Base-by-base conservation (phyloP, 2,113 vertebrate species). In the Ammodytes dubius region DNA sequence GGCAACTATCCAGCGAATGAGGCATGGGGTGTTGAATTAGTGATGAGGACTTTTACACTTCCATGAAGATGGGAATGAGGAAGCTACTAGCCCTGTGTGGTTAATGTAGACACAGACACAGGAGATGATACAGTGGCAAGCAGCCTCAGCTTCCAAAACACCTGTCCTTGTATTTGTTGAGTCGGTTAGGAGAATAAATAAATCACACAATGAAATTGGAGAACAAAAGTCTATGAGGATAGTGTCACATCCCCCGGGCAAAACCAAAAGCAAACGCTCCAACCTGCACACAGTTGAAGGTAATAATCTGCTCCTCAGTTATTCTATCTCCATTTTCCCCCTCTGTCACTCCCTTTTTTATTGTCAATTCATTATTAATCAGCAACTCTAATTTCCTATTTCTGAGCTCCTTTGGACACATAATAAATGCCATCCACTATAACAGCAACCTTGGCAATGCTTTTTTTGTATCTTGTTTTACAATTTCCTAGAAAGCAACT, bases 21-120 rank as follows among this genome's bases (percentile, higher is more conserved):
- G 75, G 54, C 50, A 53, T 27, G 15, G 40, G 73, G 56, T 37
- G 65, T 14, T 87, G 46, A 81, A 84, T 77, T 56, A 74, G 71
- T 77, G 76, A 83, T 87, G 77, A 72, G 27, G 49, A 64, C 27
- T 42, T 56, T 27, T 12, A 4, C 53, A 45, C 77, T 56, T 70
- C 40, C 49, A 13, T 13, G 61, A 27, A 27, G 63, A 69, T 61
- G 37, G 12, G 70, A 81, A 81, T 7, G 11, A 79, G 56, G 47
- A 74, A 60, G 42, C 11, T 13, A 74, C 52, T 70, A 63, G 15
- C 10, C 9, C 39, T 17, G 50, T 69, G 71, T 54, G 65, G 53
- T n/a, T 42, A 27, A 27, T 27, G 42, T 11, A 67, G 35, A 60
- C 45, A 65, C 46, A 46, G 57, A 60, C 8, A 68, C 6, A 27